Percentiles rank a stretch among this genome's conserved stretches.
Evolutionary conservation across 2,113 vertebrate species (phyloP).

Genomic region (Formicarius rufipectus): DNA sequence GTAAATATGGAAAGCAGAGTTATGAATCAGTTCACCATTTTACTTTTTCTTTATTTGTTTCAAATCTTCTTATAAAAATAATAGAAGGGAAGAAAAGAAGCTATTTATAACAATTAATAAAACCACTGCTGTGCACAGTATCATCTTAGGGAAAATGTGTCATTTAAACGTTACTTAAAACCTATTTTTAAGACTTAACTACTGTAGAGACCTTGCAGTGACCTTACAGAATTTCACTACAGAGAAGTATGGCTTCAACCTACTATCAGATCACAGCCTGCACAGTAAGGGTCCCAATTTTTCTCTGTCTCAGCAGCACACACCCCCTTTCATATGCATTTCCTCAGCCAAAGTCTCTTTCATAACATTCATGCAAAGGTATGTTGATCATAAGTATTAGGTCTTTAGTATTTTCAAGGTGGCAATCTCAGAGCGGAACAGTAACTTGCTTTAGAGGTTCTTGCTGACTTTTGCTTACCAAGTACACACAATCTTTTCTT

Average conservation of each 20-base stretch:
- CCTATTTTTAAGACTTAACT: background rate
- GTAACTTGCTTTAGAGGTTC: background rate
- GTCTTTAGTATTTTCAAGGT: background rate
- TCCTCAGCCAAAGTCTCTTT: background rate
- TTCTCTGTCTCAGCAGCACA: background rate
- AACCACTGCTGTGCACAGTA: background rate
- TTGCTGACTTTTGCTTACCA: background rate
- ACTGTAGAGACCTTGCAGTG: background rate
- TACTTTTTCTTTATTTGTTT: constrained; percentile 54
- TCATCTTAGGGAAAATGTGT: background rate
- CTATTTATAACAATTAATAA: background rate
- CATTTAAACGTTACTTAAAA: background rate
- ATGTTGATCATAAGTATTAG: background rate
- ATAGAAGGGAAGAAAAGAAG: background rate
- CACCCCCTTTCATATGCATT: background rate
- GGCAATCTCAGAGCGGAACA: background rate
- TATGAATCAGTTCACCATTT: constrained; percentile 25
- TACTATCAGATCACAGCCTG: background rate
- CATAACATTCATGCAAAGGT: background rate
- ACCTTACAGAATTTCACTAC: background rate
- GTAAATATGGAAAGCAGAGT: constrained; percentile 56
- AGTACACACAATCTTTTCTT: background rate
- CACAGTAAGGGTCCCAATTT: background rate
- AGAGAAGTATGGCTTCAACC: background rate
- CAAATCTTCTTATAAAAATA: constrained; percentile 19